Conservation (phyloP, 1,140 invertebrate species). For the Maniola jurtina region DNA sequence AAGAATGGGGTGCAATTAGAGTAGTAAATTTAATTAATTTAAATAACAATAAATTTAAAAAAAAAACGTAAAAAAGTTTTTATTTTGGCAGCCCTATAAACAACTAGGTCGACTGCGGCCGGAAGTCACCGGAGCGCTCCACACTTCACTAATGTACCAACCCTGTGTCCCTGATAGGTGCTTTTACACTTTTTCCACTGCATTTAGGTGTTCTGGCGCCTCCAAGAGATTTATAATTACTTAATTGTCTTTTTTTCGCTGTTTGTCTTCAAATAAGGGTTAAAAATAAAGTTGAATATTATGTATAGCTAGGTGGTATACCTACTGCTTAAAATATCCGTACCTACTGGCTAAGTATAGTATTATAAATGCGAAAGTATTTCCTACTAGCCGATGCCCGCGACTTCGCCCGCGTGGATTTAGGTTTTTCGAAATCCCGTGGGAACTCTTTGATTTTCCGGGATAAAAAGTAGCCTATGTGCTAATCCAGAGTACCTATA, state of each 20-base stretch:
- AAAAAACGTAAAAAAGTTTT: not conserved
- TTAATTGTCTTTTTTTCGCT: not conserved
- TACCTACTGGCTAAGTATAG: too few species aligned
- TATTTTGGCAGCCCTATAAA: slow-evolving; percentile 32
- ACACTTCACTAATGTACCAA: slow-evolving; percentile 25
- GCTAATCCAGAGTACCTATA: too few species aligned
- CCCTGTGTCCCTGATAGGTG: slow-evolving; percentile 25
- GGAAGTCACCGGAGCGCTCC: slow-evolving; percentile 32
- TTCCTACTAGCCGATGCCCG: too few species aligned
- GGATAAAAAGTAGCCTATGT: too few species aligned
- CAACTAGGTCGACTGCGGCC: slow-evolving; percentile 35
- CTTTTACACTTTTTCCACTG: slow-evolving; percentile 14
- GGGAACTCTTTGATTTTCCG: too few species aligned
- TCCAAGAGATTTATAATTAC: slow-evolving; percentile 5
- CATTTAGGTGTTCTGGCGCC: slow-evolving; percentile 16
- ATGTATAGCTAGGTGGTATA: too few species aligned
- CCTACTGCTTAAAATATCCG: too few species aligned
- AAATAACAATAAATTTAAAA: not conserved
- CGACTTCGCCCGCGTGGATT: too few species aligned
- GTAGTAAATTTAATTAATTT: not conserved
- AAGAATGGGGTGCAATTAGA: too few species aligned
- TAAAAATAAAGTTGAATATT: not conserved
- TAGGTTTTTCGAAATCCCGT: too few species aligned
- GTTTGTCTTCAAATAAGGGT: not conserved
- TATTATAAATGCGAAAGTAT: too few species aligned